phyloP scores from a whole-genome alignment of 2,888 invertebrate genomes.

The Mamestra brassicae region DNA sequence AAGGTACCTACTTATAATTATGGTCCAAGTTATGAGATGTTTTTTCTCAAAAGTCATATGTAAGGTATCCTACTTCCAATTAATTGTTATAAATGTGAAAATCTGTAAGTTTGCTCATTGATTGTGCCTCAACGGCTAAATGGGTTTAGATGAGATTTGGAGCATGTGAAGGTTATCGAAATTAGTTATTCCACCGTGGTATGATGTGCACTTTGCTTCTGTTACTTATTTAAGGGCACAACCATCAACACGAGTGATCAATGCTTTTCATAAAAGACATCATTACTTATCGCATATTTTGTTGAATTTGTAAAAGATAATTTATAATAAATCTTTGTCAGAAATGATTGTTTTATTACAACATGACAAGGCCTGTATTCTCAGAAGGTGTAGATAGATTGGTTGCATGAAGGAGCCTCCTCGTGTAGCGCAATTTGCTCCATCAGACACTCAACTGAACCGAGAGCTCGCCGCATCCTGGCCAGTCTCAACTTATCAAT shows the following conservation, averaged over 20 bases:
- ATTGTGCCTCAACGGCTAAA: neutral
- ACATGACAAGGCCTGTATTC: no score
- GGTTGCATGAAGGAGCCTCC: no score
- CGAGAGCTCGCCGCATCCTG: no score
- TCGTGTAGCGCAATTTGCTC: no score
- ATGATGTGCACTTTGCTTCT: no score
- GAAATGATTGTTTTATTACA: slow-evolving; percentile 36
- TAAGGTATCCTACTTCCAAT: neutral
- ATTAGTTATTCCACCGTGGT: no score
- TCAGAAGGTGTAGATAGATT: no score
- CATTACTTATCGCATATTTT: slow-evolving; percentile 37
- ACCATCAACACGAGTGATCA: neutral
- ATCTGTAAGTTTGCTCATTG: neutral
- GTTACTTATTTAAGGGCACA: neutral
- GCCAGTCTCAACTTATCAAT: no score
- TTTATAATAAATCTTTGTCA: slow-evolving; percentile 66
- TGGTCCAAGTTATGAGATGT: neutral
- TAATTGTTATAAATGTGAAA: neutral
- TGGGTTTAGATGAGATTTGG: neutral
- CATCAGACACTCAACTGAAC: no score
- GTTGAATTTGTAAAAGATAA: slow-evolving; percentile 63
- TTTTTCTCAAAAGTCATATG: no score
- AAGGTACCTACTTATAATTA: no score
- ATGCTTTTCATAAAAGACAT: slow-evolving; percentile 45
- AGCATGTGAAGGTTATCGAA: neutral